phyloP scores from a whole-genome alignment of 1,140 invertebrate species.

The Magallana angulata region DNA sequence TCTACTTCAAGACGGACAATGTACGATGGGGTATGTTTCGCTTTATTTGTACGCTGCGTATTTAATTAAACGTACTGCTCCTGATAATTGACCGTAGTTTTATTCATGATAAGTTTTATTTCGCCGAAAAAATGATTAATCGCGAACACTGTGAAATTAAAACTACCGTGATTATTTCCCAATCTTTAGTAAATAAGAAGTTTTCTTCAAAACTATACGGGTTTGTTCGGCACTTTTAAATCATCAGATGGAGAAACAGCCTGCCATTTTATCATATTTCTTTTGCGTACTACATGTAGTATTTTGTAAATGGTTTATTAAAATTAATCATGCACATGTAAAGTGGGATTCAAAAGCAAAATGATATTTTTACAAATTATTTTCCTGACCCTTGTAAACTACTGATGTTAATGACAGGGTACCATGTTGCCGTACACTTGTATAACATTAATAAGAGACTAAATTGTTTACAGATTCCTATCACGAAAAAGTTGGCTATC shows the following conservation, averaged over 20 bases:
- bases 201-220: background rate
- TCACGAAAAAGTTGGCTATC: background rate
- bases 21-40: background rate
- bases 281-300: too few relatives aligned
- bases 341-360: background rate
- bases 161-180: background rate
- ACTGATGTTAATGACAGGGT: background rate
- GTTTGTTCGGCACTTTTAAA: background rate
- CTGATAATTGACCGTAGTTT: too few relatives aligned
- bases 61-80: too few relatives aligned
- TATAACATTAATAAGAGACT: too few relatives aligned
- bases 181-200: background rate
- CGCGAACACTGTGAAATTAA: background rate
- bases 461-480: conserved; percentile 6
- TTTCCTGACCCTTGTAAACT: background rate
- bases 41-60: too few relatives aligned
- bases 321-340: too few relatives aligned
- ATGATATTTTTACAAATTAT: background rate
- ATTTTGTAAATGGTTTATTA: too few relatives aligned
- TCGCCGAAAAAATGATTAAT: too few relatives aligned
- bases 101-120: too few relatives aligned
- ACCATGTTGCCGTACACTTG: background rate
- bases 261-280: background rate
- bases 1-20: background rate
- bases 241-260: background rate